phyloP scores from a whole-genome alignment of 37 sponge, comb jelly and placozoan species.

The Haliclona indistincta region DNA sequence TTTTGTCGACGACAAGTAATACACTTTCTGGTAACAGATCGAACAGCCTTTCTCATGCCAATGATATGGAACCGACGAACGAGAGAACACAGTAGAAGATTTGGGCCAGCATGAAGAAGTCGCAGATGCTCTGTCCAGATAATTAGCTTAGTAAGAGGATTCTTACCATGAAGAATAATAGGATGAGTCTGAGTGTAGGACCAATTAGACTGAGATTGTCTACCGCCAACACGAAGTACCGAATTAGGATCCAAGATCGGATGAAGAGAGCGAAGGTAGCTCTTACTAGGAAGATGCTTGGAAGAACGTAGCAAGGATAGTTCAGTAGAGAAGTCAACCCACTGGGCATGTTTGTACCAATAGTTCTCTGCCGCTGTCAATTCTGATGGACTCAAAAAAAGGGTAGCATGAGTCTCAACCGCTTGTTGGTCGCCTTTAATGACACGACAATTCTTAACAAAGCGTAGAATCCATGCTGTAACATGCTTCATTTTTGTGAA shows the following conservation, averaged over 20 bases:
- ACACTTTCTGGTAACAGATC: conserved; percentile 27
- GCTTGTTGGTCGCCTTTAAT: too few species aligned
- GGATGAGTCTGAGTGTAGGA: conserved; percentile 21
- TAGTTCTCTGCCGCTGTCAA: background rate
- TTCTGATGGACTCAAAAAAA: background rate
- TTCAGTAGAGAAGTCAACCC: background rate
- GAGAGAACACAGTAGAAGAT: conserved; percentile 12
- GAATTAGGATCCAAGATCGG: conserved; percentile 39
- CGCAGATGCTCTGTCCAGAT: conserved; percentile 20
- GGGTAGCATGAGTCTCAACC: background rate
- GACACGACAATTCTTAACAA: conserved; percentile 32
- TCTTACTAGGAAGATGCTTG: conserved; percentile 1
- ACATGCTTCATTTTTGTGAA: conserved; percentile 18
- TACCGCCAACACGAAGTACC: conserved; percentile 42
- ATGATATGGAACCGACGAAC: conserved; percentile 19
- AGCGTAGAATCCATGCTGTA: conserved; percentile 26
- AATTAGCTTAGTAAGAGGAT: conserved; percentile 26
- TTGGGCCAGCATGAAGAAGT: conserved; percentile 42
- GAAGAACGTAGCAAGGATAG: background rate
- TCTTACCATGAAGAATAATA: conserved; percentile 32
- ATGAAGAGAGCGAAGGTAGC: conserved; percentile 3
- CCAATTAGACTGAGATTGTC: conserved; percentile 12
- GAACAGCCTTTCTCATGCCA: conserved; percentile 14
- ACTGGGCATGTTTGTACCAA: background rate
- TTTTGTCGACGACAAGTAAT: conserved; percentile 31